These are phyloP conservation scores for Portevinia maculata DNA, from an alignment of 2,888 invertebrate genomes.

Conservation along the genomic window DNA sequence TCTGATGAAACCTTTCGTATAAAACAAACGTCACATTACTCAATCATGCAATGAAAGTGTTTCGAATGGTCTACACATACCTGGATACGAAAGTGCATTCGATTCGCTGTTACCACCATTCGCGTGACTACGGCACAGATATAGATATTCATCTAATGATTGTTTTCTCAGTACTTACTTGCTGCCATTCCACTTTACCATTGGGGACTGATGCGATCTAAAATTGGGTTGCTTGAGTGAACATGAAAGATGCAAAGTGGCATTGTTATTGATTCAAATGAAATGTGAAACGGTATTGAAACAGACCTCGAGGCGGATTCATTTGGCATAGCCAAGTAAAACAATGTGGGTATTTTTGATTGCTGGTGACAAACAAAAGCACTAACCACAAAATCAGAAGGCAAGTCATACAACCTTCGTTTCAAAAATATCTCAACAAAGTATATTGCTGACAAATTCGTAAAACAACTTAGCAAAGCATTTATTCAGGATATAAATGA, in stretches of 20 bases:
- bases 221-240: slow-evolving; percentile 32
- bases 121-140: slow-evolving; percentile 46
- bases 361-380: no score
- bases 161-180: slow-evolving; percentile 36
- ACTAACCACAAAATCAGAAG: no score
- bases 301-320: neutral
- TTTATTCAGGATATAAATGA: no score
- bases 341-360: no score
- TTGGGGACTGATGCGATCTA: slow-evolving; percentile 14
- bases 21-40: neutral
- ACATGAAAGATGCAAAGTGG: slow-evolving; percentile 35
- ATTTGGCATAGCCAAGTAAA: neutral
- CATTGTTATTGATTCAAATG: slow-evolving; percentile 41
- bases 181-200: slow-evolving; percentile 13
- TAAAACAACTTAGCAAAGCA: no score
- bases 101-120: slow-evolving; percentile 8
- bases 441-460: no score
- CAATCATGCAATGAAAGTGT: neutral
- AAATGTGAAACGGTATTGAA: neutral
- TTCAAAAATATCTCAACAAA: no score
- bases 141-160: slow-evolving; percentile 44
- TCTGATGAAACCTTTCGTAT: no score
- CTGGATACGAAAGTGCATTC: slow-evolving; percentile 36
- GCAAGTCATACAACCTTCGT: no score
- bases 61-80: slow-evolving; percentile 18